Percentiles rank a stretch among this genome's conserved stretches.
phyloP scores from a whole-genome alignment of 2,797 vertebrate species.

The Myotis planiceps region DNA sequence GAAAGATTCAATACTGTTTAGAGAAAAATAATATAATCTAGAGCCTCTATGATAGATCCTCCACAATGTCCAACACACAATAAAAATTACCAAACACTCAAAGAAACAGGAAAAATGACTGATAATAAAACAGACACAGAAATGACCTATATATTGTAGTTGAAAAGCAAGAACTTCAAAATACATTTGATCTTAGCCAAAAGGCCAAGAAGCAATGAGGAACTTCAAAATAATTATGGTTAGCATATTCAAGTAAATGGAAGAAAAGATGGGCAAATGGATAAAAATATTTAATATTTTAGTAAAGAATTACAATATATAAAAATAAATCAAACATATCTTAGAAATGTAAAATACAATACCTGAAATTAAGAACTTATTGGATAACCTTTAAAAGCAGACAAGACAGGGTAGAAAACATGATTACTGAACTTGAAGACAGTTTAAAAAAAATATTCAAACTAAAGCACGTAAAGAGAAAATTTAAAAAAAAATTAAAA shows the following conservation, averaged over 20 bases:
- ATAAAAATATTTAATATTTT: neutral
- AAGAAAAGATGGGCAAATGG: neutral
- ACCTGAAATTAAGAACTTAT: neutral
- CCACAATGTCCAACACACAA: neutral
- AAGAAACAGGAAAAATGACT: neutral
- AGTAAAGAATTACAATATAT: neutral
- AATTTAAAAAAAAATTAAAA: neutral
- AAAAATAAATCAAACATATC: neutral
- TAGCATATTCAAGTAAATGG: neutral
- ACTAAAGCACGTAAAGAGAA: neutral
- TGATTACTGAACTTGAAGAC: neutral
- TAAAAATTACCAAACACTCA: neutral
- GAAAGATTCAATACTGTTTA: neutral
- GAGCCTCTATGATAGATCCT: neutral
- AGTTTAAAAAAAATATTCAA: neutral
- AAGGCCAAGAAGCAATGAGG: too few relatives aligned
- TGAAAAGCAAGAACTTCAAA: neutral
- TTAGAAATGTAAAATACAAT: slow-evolving; percentile 1
- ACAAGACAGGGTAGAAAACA: neutral
- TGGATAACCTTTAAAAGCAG: neutral
- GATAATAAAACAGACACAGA: neutral
- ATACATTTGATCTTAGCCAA: neutral
- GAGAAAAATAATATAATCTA: neutral
- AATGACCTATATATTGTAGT: neutral
- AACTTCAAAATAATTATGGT: neutral